Evolutionary conservation across 2,888 invertebrate species (phyloP), one percentile per base, ranked within the genome.

Genomic region (Eubasilissa splendida): DNA sequence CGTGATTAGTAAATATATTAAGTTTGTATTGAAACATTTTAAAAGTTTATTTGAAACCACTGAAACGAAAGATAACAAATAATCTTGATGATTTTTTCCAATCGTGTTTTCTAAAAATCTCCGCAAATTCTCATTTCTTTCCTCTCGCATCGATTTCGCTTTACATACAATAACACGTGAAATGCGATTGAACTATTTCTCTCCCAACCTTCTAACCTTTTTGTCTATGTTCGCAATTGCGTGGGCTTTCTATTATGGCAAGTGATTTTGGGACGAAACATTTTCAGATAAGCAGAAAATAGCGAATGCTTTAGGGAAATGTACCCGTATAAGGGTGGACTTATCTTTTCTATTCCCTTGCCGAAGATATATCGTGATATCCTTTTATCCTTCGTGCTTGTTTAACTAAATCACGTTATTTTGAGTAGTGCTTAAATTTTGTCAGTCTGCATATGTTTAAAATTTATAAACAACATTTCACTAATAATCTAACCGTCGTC

Each of bases 331-430:
- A 63, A 59, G 76, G 70, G 80, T 56, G 56, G 70, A 65, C 80
- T 80, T 80, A 80, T 80, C 80, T 80, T 58, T 71, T 80, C 80
- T 42, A 60, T 76, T 80, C 59, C 50, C 52, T n/a, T 52, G 12
- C 76, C 56, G 42, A 54, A 66, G 76, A 65, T 66, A 76, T 66
- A 66, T 66, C 54, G 52, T 42, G 66, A 76, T 76, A 66, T 66
- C 63, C 54, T 76, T 75, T 76, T 76, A 63, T 76, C 7, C 63
- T 63, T 42, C 60, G 22, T 58, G 42, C 58, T 59, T 74, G 58
- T 59, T 74, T 58, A 76, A 76, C 14, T 22, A 50, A 31, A 63
- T 60, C 60, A 76, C 60, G 60, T 22, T 73, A 58, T 50, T 71
- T 12, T 65, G 42, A n/a, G 50, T 22, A 33, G 14, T 7, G 54